Percentiles rank a stretch among this genome's conserved stretches.
These are phyloP conservation scores for Choloepus didactylus DNA, from an alignment of 2,797 vertebrate genomes.

Conservation along the genomic window DNA sequence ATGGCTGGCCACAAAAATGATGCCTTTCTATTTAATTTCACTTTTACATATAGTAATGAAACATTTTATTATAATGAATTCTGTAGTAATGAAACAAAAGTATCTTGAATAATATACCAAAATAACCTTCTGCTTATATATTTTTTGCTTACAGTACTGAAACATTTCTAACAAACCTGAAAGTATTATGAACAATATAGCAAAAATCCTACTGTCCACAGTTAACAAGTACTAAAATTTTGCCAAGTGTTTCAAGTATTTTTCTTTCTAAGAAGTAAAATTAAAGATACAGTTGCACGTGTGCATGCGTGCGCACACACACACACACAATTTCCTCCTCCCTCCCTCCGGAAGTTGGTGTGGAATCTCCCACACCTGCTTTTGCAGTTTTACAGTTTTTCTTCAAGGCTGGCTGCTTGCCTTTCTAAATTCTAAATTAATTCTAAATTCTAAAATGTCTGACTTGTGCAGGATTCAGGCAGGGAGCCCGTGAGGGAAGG, in stretches of 20 bases:
- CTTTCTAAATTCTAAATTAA: background rate
- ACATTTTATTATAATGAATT: background rate
- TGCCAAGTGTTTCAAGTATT: background rate
- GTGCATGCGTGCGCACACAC: too few species aligned
- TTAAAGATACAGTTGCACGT: background rate
- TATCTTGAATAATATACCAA: background rate
- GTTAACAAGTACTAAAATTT: background rate
- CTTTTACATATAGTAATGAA: background rate
- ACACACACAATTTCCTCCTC: too few species aligned
- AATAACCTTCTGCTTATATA: background rate
- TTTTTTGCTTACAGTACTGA: background rate
- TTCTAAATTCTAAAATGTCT: background rate
- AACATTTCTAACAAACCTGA: background rate
- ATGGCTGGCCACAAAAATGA: background rate
- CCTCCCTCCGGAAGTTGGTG: background rate
- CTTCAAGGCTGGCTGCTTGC: background rate
- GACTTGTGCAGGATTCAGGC: background rate
- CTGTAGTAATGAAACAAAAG: background rate
- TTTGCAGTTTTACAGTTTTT: background rate
- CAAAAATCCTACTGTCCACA: background rate
- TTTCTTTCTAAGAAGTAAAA: background rate
- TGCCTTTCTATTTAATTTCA: background rate
- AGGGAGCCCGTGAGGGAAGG: too few species aligned
- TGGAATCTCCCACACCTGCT: fast-evolving
- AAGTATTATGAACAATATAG: background rate